Evolutionary conservation across 2,113 vertebrate species (phyloP), one percentile per base, ranked within the genome.

Genomic region (Pardalotus punctatus): DNA sequence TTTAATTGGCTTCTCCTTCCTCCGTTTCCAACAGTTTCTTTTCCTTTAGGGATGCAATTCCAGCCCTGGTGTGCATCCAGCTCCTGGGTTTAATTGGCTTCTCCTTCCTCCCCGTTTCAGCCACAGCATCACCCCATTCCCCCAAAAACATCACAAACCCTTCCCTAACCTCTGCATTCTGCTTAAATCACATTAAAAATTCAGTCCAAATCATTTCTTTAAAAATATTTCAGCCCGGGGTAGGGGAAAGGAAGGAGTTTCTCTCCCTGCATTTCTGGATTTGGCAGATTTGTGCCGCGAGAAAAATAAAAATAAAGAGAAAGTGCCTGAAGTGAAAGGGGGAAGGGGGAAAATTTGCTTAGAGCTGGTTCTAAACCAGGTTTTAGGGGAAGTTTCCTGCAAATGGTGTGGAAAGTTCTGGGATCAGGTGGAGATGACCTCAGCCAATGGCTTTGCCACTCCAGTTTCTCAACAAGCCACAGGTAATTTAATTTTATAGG

Each of bases 231-330:
- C 79, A 53, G 15, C 28, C 33, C 3, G 5, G 8, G 21, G 14
- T 24, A 76, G 50, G 56, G 65, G 51, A 65, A 82, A 88, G 53
- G 42, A 76, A 72, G 61, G n/a, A 48, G 15, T 76, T 96, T 84
- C 25, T 91, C 48, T 40, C 81, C 40, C 70, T 61, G 20, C 20
- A 12, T 61, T 83, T 76, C 29, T 71, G 25, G 43, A 25, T 12
- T 78, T 86, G 60, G 42, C 31, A 53, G 51, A 45, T 84, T 90
- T 50, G 36, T 88, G n/a, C 3, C 51, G 21, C 4, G 5, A 66
- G 66, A 40, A 14, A 77, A 57, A 74, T 38, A 15, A 71, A 28
- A 10, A 64, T 9, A 36, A 36, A 62, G 23, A 70, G 42, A 74
- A 65, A 24, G 6, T 45, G 56, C 43, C 21, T 71, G 16, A 83